Conservation (phyloP, 2,113 vertebrate species). For the Colistium nudipinnis region DNA sequence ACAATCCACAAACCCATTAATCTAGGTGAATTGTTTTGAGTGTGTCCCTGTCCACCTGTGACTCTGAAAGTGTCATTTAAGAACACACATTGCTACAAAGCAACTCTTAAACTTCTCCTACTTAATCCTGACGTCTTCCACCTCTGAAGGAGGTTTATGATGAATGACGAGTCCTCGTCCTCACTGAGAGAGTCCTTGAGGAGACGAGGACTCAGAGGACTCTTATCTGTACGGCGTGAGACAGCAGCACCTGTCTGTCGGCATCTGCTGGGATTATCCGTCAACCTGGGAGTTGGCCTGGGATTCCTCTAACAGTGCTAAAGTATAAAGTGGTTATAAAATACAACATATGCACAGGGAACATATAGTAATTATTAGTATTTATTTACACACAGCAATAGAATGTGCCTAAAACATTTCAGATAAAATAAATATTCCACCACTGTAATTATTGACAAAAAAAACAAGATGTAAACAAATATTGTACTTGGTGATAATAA, state of each 20-base stretch:
- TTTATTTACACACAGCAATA: too few species aligned
- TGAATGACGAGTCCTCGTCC: conserved; percentile 17
- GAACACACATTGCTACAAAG: background rate
- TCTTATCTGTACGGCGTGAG: conserved; percentile 23
- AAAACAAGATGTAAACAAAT: too few species aligned
- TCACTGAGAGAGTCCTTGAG: conserved; percentile 7
- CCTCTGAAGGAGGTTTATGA: conserved; percentile 1
- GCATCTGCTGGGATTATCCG: conserved; percentile 34
- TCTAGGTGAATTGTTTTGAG: background rate
- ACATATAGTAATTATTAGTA: too few species aligned
- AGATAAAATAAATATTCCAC: too few species aligned
- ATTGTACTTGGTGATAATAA: too few species aligned
- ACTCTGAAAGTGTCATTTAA: conserved; percentile 10
- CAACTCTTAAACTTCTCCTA: background rate
- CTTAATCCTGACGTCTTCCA: conserved; percentile 18
- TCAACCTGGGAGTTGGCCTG: conserved; percentile 33
- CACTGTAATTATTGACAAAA: too few species aligned
- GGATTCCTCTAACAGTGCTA: conserved; percentile 35
- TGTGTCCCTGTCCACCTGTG: background rate
- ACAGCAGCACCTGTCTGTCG: conserved; percentile 37
- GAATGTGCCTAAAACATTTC: too few species aligned
- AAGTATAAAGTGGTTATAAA: conserved; percentile 28
- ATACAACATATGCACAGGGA: too few species aligned
- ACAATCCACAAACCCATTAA: background rate
- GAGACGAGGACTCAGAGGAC: conserved; percentile 8